Percentiles rank a stretch among this genome's conserved stretches.
Evolutionary conservation across 2,888 invertebrate species (phyloP).

Genomic region (Formica aserva): DNA sequence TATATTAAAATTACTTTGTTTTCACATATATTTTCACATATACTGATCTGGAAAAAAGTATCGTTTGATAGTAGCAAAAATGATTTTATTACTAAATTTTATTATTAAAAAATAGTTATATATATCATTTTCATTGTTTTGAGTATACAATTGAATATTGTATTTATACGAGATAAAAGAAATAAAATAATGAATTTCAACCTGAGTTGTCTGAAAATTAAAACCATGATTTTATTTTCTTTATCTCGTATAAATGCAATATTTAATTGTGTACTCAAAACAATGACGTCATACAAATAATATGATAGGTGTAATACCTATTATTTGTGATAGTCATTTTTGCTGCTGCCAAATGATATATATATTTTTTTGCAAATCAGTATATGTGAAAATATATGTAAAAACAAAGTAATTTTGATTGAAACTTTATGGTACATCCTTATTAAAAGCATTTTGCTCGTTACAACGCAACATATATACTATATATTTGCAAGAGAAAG

Average conservation of each 20-base stretch:
- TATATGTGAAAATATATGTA: background rate
- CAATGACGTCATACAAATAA: background rate
- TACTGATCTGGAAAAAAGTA: background rate
- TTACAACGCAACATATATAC: background rate
- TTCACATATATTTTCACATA: background rate
- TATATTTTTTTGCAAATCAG: background rate
- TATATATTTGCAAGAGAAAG: slow-evolving; percentile 1
- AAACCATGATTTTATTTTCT: background rate
- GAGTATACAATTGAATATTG: background rate
- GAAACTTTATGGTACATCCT: background rate
- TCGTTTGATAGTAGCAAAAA: background rate
- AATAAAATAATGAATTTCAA: background rate
- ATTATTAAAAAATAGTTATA: background rate
- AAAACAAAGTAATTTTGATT: slow-evolving; percentile 2
- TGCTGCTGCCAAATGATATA: background rate
- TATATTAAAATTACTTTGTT: background rate
- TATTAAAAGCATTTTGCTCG: slow-evolving; percentile 23
- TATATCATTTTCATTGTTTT: background rate
- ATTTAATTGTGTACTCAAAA: background rate
- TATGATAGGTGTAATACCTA: background rate
- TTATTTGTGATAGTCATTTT: background rate
- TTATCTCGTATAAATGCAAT: background rate
- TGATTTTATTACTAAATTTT: background rate
- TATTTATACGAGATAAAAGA: background rate
- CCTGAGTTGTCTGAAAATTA: background rate